Percentiles rank a stretch among this genome's conserved stretches.
Conservation (phyloP, 2,113 vertebrate genomes). For the Mixornis gularis region DNA sequence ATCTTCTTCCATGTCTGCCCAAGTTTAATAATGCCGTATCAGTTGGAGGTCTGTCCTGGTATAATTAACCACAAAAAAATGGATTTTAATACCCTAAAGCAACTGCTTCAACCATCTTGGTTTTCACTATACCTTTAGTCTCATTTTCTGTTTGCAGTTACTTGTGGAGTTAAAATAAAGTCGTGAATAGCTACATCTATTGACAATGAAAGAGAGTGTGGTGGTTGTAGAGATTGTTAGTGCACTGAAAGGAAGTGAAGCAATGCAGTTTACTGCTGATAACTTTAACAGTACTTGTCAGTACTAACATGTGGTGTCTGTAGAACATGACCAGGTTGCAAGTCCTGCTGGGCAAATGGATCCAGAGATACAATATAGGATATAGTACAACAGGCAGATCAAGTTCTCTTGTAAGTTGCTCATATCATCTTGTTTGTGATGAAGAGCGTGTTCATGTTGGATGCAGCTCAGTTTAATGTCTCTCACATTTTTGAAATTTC, state of each 20-base stretch:
- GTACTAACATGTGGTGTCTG: neutral
- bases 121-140: neutral
- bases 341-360: neutral
- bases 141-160: neutral
- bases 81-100: neutral
- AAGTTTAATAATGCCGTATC: neutral
- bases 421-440: neutral
- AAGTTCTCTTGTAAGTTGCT: neutral
- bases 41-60: neutral
- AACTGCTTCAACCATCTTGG: neutral
- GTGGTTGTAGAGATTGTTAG: neutral
- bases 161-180: neutral
- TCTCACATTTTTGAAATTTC: neutral
- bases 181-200: accelerated
- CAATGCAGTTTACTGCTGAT: neutral
- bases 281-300: neutral
- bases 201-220: neutral
- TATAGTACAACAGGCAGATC: neutral
- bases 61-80: neutral
- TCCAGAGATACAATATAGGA: neutral
- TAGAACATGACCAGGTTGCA: accelerated
- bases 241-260: neutral
- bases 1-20: neutral
- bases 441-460: neutral
- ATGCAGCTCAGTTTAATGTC: neutral